Evolutionary conservation across 2,888 invertebrate genomes (phyloP), one percentile per base, ranked within the genome.

Genomic region (Muschampia plurimacula): DNA sequence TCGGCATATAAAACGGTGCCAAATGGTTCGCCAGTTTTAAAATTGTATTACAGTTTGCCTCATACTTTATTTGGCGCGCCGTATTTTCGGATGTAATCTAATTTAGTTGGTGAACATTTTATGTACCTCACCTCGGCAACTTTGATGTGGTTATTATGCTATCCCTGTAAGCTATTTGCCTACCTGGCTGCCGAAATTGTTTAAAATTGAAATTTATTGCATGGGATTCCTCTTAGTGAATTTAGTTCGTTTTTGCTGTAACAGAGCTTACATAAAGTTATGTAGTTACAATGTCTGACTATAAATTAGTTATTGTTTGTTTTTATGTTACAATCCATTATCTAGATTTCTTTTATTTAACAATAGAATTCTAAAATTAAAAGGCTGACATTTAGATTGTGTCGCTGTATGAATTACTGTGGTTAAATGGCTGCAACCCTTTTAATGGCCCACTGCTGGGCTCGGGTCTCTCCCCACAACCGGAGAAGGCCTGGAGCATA

Each of bases 141-240:
- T 72, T 72, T 72, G 72, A 72, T 72, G 72, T 72, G 67, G 63
- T 72, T 67, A 72, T 67, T 72, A 72, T 72, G 72, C 72, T 67
- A 67, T 72, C 72, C 72, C 67, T 67, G 67, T 72, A 55, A 72
- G 72, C 72, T 72, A 57, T 72, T 67, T 72, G 63, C 72, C 44
- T 67, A 63, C 67, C 62, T 72, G 44, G 67, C 67, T 49, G 63
- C 71, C 55, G 67, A 57, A 72, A 72, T 72, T 55, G 55, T 72
- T 63, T 67, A 63, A 72, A 72, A 72, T 67, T 72, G 67, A 72
- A 67, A 72, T 72, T 67, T 72, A 72, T 72, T 67, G 63, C 72
- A 8, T 52, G 57, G 44, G 67, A 67, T 64, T 62, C 72, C 60
- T 62, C 15, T 72, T 46, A 59, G 60, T 67, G 49, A 67, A 62